A percentile compares a stretch with the other conserved stretches of the same genome.
Evolutionary conservation across 53 echinoderm and acorn worm species (phyloP).

Genomic region (Antedon mediterranea): DNA sequence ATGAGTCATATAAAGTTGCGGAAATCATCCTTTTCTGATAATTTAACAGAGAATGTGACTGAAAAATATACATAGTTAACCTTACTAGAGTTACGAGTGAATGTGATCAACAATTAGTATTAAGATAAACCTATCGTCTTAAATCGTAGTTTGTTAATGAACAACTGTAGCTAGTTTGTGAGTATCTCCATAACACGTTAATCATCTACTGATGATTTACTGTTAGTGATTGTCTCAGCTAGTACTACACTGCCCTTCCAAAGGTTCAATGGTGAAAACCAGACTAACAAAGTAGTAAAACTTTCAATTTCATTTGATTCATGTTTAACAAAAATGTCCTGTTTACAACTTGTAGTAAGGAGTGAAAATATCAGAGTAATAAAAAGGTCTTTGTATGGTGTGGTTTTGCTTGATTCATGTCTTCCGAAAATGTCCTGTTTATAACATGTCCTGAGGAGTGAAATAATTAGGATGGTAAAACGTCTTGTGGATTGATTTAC

Average conservation of each 20-base stretch:
- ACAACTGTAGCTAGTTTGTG: no score
- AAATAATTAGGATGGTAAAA: neutral
- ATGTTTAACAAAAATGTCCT: no score
- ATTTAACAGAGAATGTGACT: no score
- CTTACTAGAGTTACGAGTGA: no score
- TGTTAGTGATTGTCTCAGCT: neutral
- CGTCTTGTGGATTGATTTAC: neutral
- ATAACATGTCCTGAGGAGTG: neutral
- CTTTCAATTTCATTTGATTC: neutral
- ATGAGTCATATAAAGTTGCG: no score
- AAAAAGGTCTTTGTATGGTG: neutral
- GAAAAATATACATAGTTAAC: no score
- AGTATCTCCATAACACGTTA: neutral
- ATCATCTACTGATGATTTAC: neutral
- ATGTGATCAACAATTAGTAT: no score
- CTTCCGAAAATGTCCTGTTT: neutral
- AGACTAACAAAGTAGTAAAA: neutral
- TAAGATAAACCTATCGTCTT: no score
- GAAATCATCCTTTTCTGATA: no score
- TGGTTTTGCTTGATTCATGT: no score
- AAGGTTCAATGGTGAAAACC: neutral
- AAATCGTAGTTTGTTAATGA: no score
- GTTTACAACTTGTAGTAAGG: neutral
- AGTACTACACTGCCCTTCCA: neutral
- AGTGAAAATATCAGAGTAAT: neutral